phyloP scores from a whole-genome alignment of 2,888 invertebrate species.

The Shargacucullia verbasci region DNA sequence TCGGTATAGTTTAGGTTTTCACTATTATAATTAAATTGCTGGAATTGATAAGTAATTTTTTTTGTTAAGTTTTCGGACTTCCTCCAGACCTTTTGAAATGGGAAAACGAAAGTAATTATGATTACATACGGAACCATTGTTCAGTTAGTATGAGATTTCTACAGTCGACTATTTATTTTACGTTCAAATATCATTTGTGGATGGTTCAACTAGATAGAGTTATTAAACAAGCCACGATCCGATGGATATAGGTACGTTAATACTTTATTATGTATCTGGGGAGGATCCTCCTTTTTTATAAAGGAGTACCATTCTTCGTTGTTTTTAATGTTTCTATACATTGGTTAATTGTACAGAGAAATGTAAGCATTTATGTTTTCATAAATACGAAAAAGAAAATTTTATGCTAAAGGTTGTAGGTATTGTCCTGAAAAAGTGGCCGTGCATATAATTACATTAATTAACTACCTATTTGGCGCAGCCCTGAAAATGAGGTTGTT shows the following conservation, averaged over 20 bases:
- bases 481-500: conserved; percentile 30
- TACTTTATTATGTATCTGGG: too few relatives aligned
- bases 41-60: too few relatives aligned
- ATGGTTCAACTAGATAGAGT: conserved; percentile 5
- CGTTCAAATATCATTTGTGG: conserved; percentile 1
- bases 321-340: too few relatives aligned
- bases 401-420: conserved; percentile 14
- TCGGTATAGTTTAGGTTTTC: too few relatives aligned
- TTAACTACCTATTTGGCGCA: conserved; percentile 37
- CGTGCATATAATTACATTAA: conserved; percentile 51
- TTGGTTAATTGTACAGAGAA: conserved; percentile 20
- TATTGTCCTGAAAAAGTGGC: conserved; percentile 33
- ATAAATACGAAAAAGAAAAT: conserved; percentile 23
- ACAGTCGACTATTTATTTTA: conserved; percentile 2
- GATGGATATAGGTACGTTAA: too few relatives aligned
- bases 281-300: too few relatives aligned
- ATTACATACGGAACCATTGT: conserved; percentile 7
- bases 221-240: background rate
- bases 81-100: too few relatives aligned
- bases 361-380: conserved; percentile 34
- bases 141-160: conserved; percentile 10
- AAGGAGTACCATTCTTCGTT: too few relatives aligned
- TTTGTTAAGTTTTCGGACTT: too few relatives aligned
- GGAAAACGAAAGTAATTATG: too few relatives aligned
- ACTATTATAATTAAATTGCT: too few relatives aligned